These are phyloP conservation scores for Aurelia aurita complex sp. Pacific DNA, from an alignment of 30 jellyfish, hydroid and myxozoan species.

Conservation along the genomic window DNA sequence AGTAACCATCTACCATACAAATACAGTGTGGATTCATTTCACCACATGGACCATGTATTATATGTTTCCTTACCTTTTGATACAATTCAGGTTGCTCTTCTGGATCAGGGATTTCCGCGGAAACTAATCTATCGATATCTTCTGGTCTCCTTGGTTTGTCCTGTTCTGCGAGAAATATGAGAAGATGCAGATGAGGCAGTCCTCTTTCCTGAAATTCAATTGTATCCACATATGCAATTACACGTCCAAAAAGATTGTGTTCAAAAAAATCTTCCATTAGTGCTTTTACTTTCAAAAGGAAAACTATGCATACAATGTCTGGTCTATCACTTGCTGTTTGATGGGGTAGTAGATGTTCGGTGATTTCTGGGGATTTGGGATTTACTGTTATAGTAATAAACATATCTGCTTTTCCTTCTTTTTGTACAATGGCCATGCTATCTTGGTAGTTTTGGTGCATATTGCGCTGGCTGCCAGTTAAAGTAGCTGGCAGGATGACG, in stretches of 20 bases:
- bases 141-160: neutral
- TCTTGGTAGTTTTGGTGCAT: conserved; percentile 44
- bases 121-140: neutral
- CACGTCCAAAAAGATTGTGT: conserved; percentile 38
- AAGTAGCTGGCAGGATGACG: conserved; percentile 36
- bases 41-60: neutral
- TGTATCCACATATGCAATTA: conserved; percentile 28
- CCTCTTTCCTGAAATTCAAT: conserved; percentile 71
- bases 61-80: neutral
- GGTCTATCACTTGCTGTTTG: conserved; percentile 14
- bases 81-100: neutral
- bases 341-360: neutral
- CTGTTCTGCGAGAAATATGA: neutral
- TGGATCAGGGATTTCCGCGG: conserved; percentile 11
- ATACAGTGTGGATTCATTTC: neutral
- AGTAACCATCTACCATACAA: no score
- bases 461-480: conserved; percentile 38
- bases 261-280: conserved; percentile 7
- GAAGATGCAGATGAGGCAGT: neutral
- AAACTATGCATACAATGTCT: conserved; percentile 35
- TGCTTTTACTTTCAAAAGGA: conserved; percentile 27
- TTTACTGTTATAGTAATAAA: neutral
- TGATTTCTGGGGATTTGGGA: neutral
- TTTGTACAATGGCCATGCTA: conserved; percentile 33
- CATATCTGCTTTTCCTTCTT: neutral